Percentiles rank a stretch among this genome's conserved stretches.
phyloP scores from a whole-genome alignment of 2,797 vertebrate species.

The Natrix natrix region DNA sequence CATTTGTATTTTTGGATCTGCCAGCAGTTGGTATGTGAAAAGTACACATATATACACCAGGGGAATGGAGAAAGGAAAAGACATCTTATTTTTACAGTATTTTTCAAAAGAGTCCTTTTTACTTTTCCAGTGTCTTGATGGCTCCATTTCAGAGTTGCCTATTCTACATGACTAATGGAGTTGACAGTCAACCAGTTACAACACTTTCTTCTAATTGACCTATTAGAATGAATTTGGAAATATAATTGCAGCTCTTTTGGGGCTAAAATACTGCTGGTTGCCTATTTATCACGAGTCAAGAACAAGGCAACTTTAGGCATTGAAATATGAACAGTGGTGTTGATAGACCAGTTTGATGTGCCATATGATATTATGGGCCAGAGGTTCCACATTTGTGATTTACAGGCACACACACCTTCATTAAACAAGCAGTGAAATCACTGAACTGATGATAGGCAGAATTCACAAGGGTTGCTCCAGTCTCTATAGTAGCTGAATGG shows the following conservation, averaged over 20 bases:
- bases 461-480: neutral
- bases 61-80: neutral
- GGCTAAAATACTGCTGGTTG: neutral
- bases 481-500: neutral
- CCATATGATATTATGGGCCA: neutral
- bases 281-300: neutral
- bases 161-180: neutral
- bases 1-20: neutral
- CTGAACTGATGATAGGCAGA: neutral
- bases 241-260: neutral
- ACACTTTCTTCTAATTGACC: neutral
- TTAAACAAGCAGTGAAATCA: neutral
- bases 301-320: neutral
- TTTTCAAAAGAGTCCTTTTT: neutral
- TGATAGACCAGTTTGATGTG: neutral
- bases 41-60: neutral
- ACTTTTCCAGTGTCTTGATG: neutral
- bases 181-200: neutral
- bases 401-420: neutral
- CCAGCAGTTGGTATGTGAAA: neutral
- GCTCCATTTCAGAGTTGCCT: neutral
- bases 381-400: neutral
- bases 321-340: neutral
- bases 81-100: neutral
- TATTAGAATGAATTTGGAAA: neutral